Percentiles rank a stretch among this genome's conserved stretches.
Conservation (phyloP, 2,797 vertebrate genomes). For the Ceyx erithaca region DNA sequence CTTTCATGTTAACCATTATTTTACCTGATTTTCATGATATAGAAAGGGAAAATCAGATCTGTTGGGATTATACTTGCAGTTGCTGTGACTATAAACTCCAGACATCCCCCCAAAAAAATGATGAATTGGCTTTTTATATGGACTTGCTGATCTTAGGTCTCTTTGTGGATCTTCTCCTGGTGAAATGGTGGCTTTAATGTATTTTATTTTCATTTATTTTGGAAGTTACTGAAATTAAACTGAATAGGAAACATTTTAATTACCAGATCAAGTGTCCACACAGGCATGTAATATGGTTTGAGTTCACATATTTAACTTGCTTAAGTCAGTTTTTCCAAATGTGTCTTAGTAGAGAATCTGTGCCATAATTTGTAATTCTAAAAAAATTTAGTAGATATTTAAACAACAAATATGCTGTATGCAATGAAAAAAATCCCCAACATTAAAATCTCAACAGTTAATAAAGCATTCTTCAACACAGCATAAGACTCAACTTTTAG, state of each 20-base stretch:
- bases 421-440: not conserved
- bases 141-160: not conserved
- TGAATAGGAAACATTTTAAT: not conserved
- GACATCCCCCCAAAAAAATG: not conserved
- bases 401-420: not conserved
- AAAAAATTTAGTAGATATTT: not conserved
- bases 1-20: not conserved
- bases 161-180: not conserved
- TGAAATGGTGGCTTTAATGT: not conserved
- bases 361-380: not conserved
- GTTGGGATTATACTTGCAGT: not conserved
- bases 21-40: not conserved
- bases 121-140: not conserved
- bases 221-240: not conserved
- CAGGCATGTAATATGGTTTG: not conserved
- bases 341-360: not conserved
- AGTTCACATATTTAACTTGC: not conserved
- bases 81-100: not conserved
- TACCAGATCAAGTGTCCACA: not conserved
- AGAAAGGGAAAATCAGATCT: not conserved
- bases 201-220: not conserved
- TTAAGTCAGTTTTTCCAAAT: not conserved
- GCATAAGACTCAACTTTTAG: not conserved
- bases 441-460: not conserved
- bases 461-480: not conserved